A percentile compares a stretch with the other conserved stretches of the same genome.
Evolutionary conservation across 2,113 vertebrate species (phyloP).

Genomic region (Shinisaurus crocodilurus): DNA sequence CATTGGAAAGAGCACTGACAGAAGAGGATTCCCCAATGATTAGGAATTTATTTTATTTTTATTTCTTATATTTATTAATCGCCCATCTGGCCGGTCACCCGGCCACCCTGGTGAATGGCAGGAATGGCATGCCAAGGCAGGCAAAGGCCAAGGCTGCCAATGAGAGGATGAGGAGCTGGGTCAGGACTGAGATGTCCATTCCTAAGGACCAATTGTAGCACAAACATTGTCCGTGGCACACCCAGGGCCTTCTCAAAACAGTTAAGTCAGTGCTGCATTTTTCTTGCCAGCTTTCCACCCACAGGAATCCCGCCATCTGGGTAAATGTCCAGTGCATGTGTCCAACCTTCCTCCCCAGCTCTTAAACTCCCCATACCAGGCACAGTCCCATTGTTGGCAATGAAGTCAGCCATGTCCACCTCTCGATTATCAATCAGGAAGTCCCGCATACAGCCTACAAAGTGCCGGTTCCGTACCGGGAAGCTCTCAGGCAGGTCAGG

Average conservation of each 20-base stretch:
- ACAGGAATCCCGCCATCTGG: background rate
- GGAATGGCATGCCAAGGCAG: background rate
- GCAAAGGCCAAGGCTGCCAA: background rate
- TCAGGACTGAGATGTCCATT: background rate
- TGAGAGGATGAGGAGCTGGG: background rate
- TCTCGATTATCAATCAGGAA: slow-evolving; percentile 88
- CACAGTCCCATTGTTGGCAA: slow-evolving; percentile 93
- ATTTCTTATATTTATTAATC: too few species aligned
- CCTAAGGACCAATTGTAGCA: background rate
- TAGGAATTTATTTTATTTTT: too few species aligned
- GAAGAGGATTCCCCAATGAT: background rate
- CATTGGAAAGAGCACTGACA: background rate
- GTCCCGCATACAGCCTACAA: slow-evolving; percentile 92
- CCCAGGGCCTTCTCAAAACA: background rate
- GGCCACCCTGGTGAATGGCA: too few species aligned
- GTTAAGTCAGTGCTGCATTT: background rate
- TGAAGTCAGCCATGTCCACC: slow-evolving; percentile 91
- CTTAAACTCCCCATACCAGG: slow-evolving; percentile 78
- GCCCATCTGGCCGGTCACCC: too few species aligned
- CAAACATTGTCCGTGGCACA: background rate
- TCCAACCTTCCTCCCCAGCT: background rate
- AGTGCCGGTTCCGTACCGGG: slow-evolving; percentile 87
- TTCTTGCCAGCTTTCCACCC: background rate
- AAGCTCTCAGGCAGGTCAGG: slow-evolving; percentile 92
- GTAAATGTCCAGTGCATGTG: background rate